phyloP scores from a whole-genome alignment of 1,140 invertebrate genomes.

The Idris sp. region DNA sequence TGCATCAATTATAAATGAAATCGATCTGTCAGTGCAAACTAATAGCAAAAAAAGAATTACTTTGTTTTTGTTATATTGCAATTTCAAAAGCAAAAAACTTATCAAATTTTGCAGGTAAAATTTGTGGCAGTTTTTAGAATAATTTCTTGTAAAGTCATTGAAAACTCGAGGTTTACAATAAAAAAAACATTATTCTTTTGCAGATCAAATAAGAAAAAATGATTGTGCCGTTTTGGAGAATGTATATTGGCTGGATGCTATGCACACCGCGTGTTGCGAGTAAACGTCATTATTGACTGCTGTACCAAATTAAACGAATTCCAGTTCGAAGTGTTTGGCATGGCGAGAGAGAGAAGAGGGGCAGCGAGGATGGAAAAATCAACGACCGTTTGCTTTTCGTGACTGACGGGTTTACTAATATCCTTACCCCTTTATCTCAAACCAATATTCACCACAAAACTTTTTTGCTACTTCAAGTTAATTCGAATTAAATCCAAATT shows the following conservation, averaged over 20 bases:
- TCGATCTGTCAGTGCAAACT: slow-evolving; percentile 35
- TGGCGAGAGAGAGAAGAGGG: slow-evolving; percentile 30
- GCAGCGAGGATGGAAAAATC: slow-evolving; percentile 66
- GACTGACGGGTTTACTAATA: slow-evolving; percentile 68
- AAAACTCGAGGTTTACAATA: too few relatives aligned
- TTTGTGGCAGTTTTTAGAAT: too few relatives aligned
- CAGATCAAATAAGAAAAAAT: slow-evolving; percentile 62
- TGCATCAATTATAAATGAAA: slow-evolving; percentile 69
- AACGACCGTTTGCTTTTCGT: slow-evolving; percentile 65
- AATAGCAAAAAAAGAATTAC: too few relatives aligned
- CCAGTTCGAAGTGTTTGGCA: slow-evolving; percentile 62
- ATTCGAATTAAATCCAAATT: too few relatives aligned
- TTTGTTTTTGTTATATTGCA: too few relatives aligned
- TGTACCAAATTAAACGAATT: slow-evolving; percentile 69
- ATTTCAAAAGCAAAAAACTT: too few relatives aligned
- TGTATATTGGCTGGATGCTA: slow-evolving; percentile 59
- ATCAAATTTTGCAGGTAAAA: too few relatives aligned
- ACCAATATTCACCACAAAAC: slow-evolving; percentile 27
- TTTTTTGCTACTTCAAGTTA: too few relatives aligned
- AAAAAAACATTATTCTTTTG: slow-evolving; percentile 46
- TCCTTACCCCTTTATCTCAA: slow-evolving; percentile 47
- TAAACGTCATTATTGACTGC: slow-evolving; percentile 60
- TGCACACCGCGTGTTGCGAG: slow-evolving; percentile 55
- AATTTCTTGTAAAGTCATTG: too few relatives aligned
- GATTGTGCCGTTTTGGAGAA: slow-evolving; percentile 59